Evolutionary conservation across 2,113 vertebrate species (phyloP).

Genomic region (Chionomys nivalis): DNA sequence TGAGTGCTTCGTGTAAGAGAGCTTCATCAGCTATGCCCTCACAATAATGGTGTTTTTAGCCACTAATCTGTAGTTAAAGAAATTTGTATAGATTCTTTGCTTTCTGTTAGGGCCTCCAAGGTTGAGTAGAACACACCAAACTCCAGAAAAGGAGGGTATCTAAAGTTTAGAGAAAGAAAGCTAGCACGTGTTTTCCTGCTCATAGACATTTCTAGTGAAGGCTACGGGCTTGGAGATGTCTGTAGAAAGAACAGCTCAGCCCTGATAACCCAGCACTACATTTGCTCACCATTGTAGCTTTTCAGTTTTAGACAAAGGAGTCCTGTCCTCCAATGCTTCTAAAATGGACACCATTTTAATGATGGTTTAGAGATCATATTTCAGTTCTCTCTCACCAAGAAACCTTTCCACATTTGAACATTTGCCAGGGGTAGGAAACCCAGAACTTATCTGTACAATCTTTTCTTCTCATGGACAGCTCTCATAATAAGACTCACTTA

Average conservation of each 20-base stretch:
- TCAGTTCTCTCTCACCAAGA: not conserved
- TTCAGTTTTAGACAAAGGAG: not conserved
- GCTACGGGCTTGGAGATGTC: not conserved
- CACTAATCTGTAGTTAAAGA: not conserved
- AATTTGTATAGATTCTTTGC: not conserved
- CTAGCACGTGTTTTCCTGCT: not conserved
- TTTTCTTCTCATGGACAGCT: not conserved
- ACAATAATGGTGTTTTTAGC: not conserved
- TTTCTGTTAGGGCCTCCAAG: not conserved
- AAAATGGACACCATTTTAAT: not conserved
- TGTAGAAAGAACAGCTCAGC: not conserved
- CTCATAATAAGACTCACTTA: not conserved
- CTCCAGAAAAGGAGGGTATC: not conserved
- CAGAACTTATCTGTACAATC: not conserved
- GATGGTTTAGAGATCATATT: not conserved
- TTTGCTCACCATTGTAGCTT: not conserved
- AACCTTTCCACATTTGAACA: not conserved
- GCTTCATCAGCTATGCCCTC: not conserved
- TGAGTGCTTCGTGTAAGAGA: not conserved
- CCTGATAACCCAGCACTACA: not conserved
- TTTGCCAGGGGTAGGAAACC: not conserved
- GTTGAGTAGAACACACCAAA: not conserved
- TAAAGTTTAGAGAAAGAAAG: slow-evolving; percentile 12
- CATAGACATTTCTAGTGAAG: not conserved
- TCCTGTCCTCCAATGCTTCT: not conserved